A percentile compares a stretch with the other conserved stretches of the same genome.
Evolutionary conservation across 2,888 invertebrate genomes (phyloP).

Genomic region (Sphaerophoria rueppellii): DNA sequence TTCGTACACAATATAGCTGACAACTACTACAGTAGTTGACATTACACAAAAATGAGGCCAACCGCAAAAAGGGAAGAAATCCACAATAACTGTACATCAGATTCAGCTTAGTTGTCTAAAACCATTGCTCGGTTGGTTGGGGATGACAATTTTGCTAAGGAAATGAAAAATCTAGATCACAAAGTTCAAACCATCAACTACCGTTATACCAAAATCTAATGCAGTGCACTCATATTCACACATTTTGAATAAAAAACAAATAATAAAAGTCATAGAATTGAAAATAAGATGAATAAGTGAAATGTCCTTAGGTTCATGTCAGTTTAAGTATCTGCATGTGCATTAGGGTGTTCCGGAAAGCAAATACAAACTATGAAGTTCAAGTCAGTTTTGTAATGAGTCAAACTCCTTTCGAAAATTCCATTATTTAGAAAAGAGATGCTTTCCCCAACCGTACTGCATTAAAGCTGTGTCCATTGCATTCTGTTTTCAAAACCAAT

Average conservation of each 20-base stretch:
- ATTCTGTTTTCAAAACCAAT: too few species aligned
- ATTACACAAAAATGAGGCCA: conserved; percentile 70
- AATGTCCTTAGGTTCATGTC: neutral
- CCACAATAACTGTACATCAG: conserved; percentile 49
- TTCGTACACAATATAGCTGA: neutral
- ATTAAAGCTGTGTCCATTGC: too few species aligned
- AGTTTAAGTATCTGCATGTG: too few species aligned
- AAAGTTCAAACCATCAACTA: conserved; percentile 51
- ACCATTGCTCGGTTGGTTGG: conserved; percentile 21
- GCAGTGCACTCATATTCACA: conserved; percentile 3
- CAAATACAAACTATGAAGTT: too few species aligned
- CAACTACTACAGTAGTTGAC: conserved; percentile 47
- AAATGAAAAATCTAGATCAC: conserved; percentile 70
- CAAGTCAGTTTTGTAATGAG: too few species aligned
- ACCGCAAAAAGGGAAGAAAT: conserved; percentile 52
- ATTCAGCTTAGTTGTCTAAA: conserved; percentile 29
- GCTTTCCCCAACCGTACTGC: too few species aligned
- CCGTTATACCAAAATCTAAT: neutral
- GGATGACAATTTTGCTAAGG: conserved; percentile 41
- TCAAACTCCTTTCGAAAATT: too few species aligned
- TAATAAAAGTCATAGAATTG: neutral
- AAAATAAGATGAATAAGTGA: conserved; percentile 25
- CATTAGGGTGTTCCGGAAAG: too few species aligned
- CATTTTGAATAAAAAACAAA: neutral
- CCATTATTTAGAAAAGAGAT: too few species aligned